Evolutionary conservation across 2,888 invertebrate species (phyloP), one percentile per base, ranked within the genome.

Genomic region (Drosophila subquinaria): DNA sequence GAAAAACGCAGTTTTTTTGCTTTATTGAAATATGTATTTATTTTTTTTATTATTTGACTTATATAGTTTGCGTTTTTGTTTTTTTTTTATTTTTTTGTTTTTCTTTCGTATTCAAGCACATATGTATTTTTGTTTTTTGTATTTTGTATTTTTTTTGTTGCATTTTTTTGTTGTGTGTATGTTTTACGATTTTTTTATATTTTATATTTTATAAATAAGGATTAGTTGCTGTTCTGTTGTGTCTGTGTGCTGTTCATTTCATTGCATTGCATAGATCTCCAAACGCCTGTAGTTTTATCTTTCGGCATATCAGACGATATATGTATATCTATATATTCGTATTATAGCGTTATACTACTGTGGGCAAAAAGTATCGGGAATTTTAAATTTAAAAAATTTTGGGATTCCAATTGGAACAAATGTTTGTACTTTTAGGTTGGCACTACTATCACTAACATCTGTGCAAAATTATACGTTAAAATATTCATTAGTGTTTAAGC

Each of bases 11-110:
- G 0, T 40, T 66, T 64, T 69, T 80, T 79, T 81, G 72, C 75
- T 89, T 90, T 90, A 87, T 89, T 87, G 87, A 87, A 87, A 89
- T 87, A 87, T 88, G 90, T 85, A 89, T 88, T 89, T 89, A 82
- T 88, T 82, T 88, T 83, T 87, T 83, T 77, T 77, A 79, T 79
- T 83, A 81, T 85, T 89, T 90, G 86, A 89, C 89, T 90, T 90
- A 87, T 87, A 82, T 87, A 80, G 78, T 86, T 84, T 88, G 87
- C 81, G 61, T 79, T 87, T 88, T 81, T 88, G 69, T 72, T 68
- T 67, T 80, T 73, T 71, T 55, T 65, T 70, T 77, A 73, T 75
- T 73, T 69, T 81, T 69, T 60, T 68, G 40, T 62, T 62, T 78
- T 77, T 75, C 67, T 80, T 90, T 89, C 77, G 81, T 90, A 84